Evolutionary conservation across 2,113 vertebrate species (phyloP), one percentile per base, ranked within the genome.

Genomic region (Anas platyrhynchos): DNA sequence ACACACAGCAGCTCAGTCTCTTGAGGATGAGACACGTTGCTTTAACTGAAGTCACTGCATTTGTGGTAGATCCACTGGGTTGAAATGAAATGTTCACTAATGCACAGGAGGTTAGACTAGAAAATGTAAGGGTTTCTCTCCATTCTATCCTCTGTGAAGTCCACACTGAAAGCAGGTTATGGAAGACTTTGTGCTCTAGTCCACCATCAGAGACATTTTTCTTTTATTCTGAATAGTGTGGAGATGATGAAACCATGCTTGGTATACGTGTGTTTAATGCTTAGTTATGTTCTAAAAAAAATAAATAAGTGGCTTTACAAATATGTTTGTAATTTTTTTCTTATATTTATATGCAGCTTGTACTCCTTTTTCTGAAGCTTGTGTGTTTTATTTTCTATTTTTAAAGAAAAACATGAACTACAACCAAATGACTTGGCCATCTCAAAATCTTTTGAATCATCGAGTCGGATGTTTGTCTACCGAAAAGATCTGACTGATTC

Each of bases 381-480:
- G 74, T 82, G 6, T 56, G 32, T 32, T 58, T 85, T 69, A 7
- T 67, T 67, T 86, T 54, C 44, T 91, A 31, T 56, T 88, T 94
- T 95, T 97, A 95, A 97, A 99, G 99, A 98, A 89, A 98, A 99
- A 89, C 98, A 98, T 82, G 98, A 98, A 90, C 97, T 99, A 88
- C 98, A 98, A 93, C 98, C 99, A 83, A 97, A 98, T 94, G 99
- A 99, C 96, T 93, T 98, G 94, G 98, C 98, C 63, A 98, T 99
- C 90, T 98, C 99, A 25, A 98, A 98, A 91, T 98, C 98, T 21
- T 93, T 98, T 6, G 98, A 98, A 41, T 94, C 98, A 6, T 98
- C 98, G 46, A 98, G 98, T 95, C 98, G 99, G 69, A 98, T 99
- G 87, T 98, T 99, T 88, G 98, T 99, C 41, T 99, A 98, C 97